Evolutionary conservation across 2,113 vertebrate genomes (phyloP).

Genomic region (Ammodytes dubius): DNA sequence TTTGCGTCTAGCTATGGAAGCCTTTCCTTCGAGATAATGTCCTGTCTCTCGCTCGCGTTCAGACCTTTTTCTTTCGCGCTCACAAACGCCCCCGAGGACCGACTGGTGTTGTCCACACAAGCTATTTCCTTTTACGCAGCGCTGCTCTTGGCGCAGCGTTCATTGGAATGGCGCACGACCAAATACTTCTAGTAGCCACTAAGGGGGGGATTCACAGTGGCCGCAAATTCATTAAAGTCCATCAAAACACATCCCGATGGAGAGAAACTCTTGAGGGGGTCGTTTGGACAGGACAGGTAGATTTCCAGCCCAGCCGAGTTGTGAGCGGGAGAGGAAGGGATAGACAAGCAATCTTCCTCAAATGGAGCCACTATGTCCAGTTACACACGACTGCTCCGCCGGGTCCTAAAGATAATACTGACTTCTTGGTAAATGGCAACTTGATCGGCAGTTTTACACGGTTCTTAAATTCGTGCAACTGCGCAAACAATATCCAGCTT

Average conservation of each 20-base stretch:
- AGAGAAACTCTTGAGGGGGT: constrained; percentile 5
- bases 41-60: not conserved
- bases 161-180: constrained; percentile 49
- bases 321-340: constrained; percentile 50
- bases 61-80: not conserved
- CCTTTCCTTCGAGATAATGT: not conserved
- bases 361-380: constrained; percentile 84
- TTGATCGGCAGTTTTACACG: not conserved
- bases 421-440: constrained; percentile 34
- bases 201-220: constrained; percentile 12
- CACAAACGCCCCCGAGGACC: not conserved
- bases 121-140: constrained; percentile 58
- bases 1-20: constrained; percentile 12
- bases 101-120: constrained; percentile 4
- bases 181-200: constrained; percentile 26
- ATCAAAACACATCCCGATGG: constrained; percentile 41
- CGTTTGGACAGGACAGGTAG: not conserved
- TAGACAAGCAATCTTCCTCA: constrained; percentile 84
- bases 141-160: constrained; percentile 53
- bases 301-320: constrained; percentile 50
- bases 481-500: constrained; percentile 5
- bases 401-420: constrained; percentile 89
- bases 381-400: constrained; percentile 85
- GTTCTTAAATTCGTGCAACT: not conserved
- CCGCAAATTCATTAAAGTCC: constrained; percentile 42